These are phyloP conservation scores for Hylaea fasciaria DNA, from an alignment of 2,888 invertebrate species.

Conservation along the genomic window DNA sequence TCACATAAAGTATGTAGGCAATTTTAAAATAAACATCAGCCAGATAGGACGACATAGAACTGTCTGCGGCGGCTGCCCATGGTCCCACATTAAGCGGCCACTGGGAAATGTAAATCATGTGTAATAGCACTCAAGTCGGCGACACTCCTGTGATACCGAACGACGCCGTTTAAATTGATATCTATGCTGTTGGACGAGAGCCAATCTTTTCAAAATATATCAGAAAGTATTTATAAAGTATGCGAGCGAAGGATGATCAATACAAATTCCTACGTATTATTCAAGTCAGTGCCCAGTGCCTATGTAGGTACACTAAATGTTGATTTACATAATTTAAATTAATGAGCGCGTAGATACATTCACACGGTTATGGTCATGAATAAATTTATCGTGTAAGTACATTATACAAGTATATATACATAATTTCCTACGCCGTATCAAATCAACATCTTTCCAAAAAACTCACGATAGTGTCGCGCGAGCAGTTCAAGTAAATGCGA, in stretches of 20 bases:
- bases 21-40: conserved; percentile 14
- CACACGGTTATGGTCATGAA: too few relatives aligned
- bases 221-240: conserved; percentile 48
- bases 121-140: conserved; percentile 66
- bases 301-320: too few relatives aligned
- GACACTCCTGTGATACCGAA: conserved; percentile 64
- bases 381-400: too few relatives aligned
- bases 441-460: too few relatives aligned
- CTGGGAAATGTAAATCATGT: conserved; percentile 68
- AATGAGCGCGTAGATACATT: too few relatives aligned
- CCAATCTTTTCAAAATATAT: conserved; percentile 71
- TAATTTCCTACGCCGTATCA: too few relatives aligned
- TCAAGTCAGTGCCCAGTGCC: neutral
- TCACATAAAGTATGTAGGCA: conserved; percentile 8
- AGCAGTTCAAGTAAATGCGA: too few relatives aligned
- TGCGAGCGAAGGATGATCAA: conserved; percentile 13
- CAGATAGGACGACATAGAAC: conserved; percentile 29
- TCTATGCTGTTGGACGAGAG: conserved; percentile 64
- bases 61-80: conserved; percentile 34
- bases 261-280: conserved; percentile 24
- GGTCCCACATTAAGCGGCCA: conserved; percentile 55
- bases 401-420: too few relatives aligned
- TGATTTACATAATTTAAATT: too few relatives aligned
- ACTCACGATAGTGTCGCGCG: too few relatives aligned
- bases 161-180: conserved; percentile 70